Evolutionary conservation across 2,113 vertebrate species (phyloP), one percentile per base, ranked within the genome.

Genomic region (Clarias magur): DNA sequence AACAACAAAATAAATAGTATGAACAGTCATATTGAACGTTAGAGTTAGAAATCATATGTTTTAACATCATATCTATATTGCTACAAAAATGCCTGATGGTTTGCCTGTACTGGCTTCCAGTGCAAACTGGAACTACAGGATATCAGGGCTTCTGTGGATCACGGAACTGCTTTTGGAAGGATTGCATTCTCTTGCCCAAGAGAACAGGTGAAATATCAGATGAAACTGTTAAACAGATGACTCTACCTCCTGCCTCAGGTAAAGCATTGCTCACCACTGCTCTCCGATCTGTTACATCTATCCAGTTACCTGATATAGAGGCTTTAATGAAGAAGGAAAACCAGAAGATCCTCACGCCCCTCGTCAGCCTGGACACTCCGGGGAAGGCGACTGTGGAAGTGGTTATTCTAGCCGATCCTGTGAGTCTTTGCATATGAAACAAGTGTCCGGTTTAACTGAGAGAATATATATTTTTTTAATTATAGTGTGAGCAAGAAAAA

Each of bases 341-440:
- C 1, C 96, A 98, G 88, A 97, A 95, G 70, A 98, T 99, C 82
- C 87, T 99, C 80, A 98, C 96, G 0, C 97, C 98, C 0, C 92
- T 99, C 8, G 96, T 99, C 89, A 98, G 97, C 88, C 92, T 99
- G 92, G 98, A 99, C 81, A 99, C 98, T 0, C 98, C 98, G 0
- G 98, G 98, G 86, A 99, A 99, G 92, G 97, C 97, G n/a, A 98
- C 97, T 0, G 98, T 99, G 3, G 97, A 99, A 88, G 98, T 99
- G 82, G 94, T 99, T 19, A 99, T 99, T 88, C 92, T 99, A 93
- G 96, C 96, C 0, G 97, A 99, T 91, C 97, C 98, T 23, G 98
- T 99, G 91, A 97, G 97, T 95, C 5, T 34, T 0, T 83, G 67
- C 23, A 30, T n/a, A 82, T 34, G n/a, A 3, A 59, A 9, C 1